Base-by-base conservation (phyloP, 2,888 invertebrate genomes). In the Opisthograptis luteolata region DNA sequence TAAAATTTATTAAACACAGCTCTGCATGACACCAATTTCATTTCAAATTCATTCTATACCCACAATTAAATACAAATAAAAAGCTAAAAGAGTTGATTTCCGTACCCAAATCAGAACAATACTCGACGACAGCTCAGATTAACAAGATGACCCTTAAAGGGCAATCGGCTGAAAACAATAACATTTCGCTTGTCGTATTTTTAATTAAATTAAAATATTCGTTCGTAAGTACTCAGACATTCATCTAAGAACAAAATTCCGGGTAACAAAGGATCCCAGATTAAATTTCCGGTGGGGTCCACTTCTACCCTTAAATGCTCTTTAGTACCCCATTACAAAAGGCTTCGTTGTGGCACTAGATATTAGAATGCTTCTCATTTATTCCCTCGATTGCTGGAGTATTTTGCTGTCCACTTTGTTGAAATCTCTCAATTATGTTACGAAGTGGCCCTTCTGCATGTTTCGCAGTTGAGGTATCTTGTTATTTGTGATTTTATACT, bases 221-320 rank as follows among this genome's bases (percentile, higher is more conserved):
- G 71, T 79, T 77, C 75, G 71, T 78, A n/a, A n/a, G n/a, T n/a
- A 73, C 78, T 82, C 75, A 70, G 74, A 78, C 83, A 81, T 85
- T 87, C 87, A 83, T 87, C 76, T 83, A 77, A 84, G 80, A 79
- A 79, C 82, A 77, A 76, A 84, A 83, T 85, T 79, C 76, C 71
- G 69, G 62, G 67, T 75, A 81, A 84, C 86, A 84, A 85, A 87
- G 81, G 78, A 74, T 75, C 79, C 81, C 72, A 83, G 87, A 88
- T 89, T 85, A 88, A 89, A 88, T 89, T 88, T 88, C 89, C 85
- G 84, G 73, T 70, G 75, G 68, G 81, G 85, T 84, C 86, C 87
- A 87, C 87, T 87, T 72, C 73, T 80, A 77, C 71, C 77, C 83
- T 80, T 84, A 81, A 79, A 86, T 79, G 79, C 77, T 81, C 83